Conservation (phyloP, 2,888 invertebrate genomes). For the Venusia cambrica region DNA sequence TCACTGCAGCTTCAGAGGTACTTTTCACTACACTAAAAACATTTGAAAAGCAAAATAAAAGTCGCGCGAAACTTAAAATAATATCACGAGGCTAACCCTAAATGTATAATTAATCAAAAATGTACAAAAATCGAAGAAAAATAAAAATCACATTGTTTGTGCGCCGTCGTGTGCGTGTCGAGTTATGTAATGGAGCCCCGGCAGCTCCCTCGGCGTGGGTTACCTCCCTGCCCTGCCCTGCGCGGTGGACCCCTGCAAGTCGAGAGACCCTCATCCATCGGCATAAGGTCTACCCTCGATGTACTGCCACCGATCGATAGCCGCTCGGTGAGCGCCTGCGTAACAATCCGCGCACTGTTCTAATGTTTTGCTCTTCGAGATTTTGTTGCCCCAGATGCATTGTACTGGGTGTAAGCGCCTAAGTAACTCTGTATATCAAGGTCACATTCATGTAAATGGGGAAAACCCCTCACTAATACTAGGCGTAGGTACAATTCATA, state of each 20-base stretch:
- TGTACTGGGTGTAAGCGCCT: constrained; percentile 32
- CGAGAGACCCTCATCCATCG: constrained; percentile 10
- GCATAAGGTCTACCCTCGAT: constrained; percentile 14
- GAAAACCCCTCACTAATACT: constrained; percentile 3
- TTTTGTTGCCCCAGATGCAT: constrained; percentile 53
- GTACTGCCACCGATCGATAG: constrained; percentile 35
- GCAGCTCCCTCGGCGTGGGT: constrained; percentile 43
- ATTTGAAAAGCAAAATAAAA: constrained; percentile 54
- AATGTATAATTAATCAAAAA: constrained; percentile 72
- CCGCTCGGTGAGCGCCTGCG: constrained; percentile 36
- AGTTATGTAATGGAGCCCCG: constrained; percentile 76
- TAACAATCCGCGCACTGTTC: constrained; percentile 26
- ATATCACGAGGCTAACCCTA: constrained; percentile 74
- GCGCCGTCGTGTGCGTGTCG: constrained; percentile 80
- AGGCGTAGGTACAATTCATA: too few species aligned
- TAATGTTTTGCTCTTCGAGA: constrained; percentile 34
- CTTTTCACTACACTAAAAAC: constrained; percentile 50
- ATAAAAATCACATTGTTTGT: constrained; percentile 80
- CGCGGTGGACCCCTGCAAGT: constrained; percentile 31
- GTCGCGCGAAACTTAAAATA: constrained; percentile 66
- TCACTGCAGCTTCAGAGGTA: constrained; percentile 46
- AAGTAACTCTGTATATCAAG: constrained; percentile 41
- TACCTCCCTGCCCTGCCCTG: constrained; percentile 41
- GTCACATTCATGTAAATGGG: constrained; percentile 32
- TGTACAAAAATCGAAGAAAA: constrained; percentile 70